Conservation (phyloP, 2,888 invertebrate genomes). For the Microdon myrmicae region DNA sequence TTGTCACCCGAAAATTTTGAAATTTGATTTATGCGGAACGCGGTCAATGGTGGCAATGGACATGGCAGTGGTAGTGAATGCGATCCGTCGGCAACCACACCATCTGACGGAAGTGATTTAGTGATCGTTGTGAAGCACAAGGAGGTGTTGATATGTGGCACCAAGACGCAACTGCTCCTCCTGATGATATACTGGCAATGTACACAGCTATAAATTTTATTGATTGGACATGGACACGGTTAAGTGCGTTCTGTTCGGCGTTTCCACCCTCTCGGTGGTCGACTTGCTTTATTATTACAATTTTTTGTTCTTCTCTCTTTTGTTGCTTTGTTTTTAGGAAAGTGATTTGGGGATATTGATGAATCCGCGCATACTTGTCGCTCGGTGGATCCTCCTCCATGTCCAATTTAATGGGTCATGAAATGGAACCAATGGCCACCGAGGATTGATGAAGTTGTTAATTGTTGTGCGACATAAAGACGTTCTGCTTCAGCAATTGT, state of each 20-base stretch:
- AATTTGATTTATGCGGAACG: slow-evolving; percentile 49
- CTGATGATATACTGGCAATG: slow-evolving; percentile 48
- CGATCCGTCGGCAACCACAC: slow-evolving; percentile 19
- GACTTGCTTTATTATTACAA: too few species aligned
- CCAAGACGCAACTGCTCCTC: slow-evolving; percentile 27
- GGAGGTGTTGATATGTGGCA: slow-evolving; percentile 43
- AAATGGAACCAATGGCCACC: slow-evolving; percentile 47
- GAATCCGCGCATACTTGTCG: slow-evolving; percentile 39
- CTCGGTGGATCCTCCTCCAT: slow-evolving; percentile 31
- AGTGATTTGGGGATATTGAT: slow-evolving; percentile 37
- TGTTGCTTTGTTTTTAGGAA: neutral
- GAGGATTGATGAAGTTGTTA: slow-evolving; percentile 46
- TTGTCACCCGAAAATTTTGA: slow-evolving; percentile 48
- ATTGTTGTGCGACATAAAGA: slow-evolving; percentile 50
- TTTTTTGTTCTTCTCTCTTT: slow-evolving; percentile 37
- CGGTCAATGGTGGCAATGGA: slow-evolving; percentile 23
- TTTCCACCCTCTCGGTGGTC: too few species aligned
- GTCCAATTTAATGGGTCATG: slow-evolving; percentile 42
- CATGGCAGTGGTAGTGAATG: slow-evolving; percentile 7
- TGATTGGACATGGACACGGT: slow-evolving; percentile 51
- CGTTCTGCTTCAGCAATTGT: too few species aligned
- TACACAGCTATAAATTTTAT: slow-evolving; percentile 52
- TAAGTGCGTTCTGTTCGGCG: slow-evolving; percentile 49
- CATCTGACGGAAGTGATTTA: slow-evolving; percentile 52
- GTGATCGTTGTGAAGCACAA: slow-evolving; percentile 27